A percentile compares a stretch with the other conserved stretches of the same genome.
These are phyloP conservation scores for Brachylomia viminalis DNA, from an alignment of 2,888 invertebrate genomes.

Conservation along the genomic window DNA sequence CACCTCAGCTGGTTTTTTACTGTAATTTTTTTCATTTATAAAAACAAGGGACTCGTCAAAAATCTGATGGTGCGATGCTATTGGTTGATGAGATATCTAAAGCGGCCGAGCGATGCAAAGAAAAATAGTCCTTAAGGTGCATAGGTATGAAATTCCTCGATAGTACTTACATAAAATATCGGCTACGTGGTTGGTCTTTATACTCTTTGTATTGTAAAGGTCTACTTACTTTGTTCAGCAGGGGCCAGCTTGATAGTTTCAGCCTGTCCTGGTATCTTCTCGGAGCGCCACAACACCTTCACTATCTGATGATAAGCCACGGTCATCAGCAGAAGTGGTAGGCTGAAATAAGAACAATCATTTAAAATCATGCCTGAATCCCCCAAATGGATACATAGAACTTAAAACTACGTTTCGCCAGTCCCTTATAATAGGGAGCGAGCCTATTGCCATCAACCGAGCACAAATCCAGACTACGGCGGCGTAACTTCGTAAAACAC, in stretches of 20 bases:
- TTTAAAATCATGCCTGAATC: not conserved
- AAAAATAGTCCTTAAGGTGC: too few species aligned
- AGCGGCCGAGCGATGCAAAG: too few species aligned
- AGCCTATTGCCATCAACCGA: too few species aligned
- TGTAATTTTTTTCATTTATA: too few species aligned
- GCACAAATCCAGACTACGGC: too few species aligned
- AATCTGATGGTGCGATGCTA: too few species aligned
- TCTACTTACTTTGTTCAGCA: constrained; percentile 83
- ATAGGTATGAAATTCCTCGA: too few species aligned
- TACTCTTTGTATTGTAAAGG: not conserved
- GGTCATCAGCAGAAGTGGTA: constrained; percentile 95
- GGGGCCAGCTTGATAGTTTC: constrained; percentile 84
- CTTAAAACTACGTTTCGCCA: not conserved
- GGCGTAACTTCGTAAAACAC: too few species aligned
- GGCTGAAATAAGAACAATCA: constrained; percentile 73
- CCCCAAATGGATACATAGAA: not conserved
- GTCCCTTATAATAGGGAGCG: not conserved
- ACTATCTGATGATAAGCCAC: constrained; percentile 96
- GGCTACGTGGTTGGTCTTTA: not conserved
- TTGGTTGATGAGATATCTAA: too few species aligned
- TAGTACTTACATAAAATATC: too few species aligned
- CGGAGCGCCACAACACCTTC: constrained; percentile 94
- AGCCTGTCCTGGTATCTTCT: constrained; percentile 94
- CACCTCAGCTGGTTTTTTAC: too few species aligned
- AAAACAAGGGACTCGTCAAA: too few species aligned